These are phyloP conservation scores for Natator depressus DNA, from an alignment of 2,113 vertebrate genomes.

Conservation along the genomic window DNA sequence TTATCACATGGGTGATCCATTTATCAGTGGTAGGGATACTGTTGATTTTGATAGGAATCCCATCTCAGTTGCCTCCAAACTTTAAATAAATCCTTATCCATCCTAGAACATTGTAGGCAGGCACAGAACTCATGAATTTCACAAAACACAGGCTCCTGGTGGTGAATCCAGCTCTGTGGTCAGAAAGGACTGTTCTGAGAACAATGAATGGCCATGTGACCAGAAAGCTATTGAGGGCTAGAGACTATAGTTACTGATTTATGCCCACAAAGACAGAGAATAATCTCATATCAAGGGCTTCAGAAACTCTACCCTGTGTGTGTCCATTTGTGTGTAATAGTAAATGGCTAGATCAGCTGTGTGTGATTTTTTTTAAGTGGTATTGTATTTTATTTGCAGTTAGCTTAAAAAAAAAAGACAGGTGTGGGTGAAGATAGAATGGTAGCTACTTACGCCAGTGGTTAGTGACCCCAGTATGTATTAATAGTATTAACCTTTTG, in stretches of 20 bases:
- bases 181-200: background rate
- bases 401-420: background rate
- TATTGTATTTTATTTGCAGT: background rate
- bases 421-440: background rate
- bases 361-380: background rate
- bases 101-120: background rate
- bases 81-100: background rate
- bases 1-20: background rate
- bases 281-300: background rate
- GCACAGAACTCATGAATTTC: background rate
- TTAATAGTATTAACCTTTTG: background rate
- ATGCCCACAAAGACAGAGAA: rapidly evolving
- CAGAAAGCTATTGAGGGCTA: background rate
- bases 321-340: background rate
- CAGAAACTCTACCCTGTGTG: rapidly evolving
- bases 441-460: background rate
- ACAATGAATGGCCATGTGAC: background rate
- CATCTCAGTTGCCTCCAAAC: conserved; percentile 4
- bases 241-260: too few relatives aligned
- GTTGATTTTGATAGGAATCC: background rate
- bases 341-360: background rate
- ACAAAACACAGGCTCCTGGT: rapidly evolving
- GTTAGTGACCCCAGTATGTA: background rate
- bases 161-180: background rate
- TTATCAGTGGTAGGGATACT: rapidly evolving